phyloP scores from a whole-genome alignment of 2,113 vertebrate genomes.

The Amazona guildingii region DNA sequence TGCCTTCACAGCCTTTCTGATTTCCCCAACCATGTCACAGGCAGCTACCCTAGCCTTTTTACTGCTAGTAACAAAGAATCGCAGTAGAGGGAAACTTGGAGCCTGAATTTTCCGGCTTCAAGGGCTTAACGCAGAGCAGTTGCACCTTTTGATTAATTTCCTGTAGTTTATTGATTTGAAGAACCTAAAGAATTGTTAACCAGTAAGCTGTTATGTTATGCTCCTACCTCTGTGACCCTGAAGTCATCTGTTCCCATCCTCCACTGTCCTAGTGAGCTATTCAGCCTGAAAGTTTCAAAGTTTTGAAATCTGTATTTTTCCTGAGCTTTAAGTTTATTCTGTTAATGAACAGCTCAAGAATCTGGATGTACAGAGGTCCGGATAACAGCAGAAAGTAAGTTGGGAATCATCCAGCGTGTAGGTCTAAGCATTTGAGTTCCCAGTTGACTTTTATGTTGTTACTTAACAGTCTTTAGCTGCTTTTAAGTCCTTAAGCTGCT shows the following conservation, averaged over 20 bases:
- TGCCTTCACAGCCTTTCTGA: conserved; percentile 1
- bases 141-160: conserved; percentile 48
- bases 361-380: not conserved
- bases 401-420: not conserved
- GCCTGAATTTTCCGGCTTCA: conserved; percentile 12
- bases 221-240: not conserved
- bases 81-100: not conserved
- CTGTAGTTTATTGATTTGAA: conserved; percentile 36
- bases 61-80: not conserved
- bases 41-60: not conserved
- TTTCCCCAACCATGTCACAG: not conserved
- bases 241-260: not conserved
- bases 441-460: not conserved
- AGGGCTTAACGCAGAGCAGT: not conserved
- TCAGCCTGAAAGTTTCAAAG: not conserved
- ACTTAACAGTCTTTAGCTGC: not conserved
- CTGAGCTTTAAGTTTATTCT: not conserved
- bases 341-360: not conserved
- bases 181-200: conserved; percentile 27
- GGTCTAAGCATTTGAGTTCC: not conserved
- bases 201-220: not conserved
- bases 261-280: not conserved
- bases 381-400: not conserved
- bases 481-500: not conserved
- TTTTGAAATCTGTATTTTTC: not conserved